These are phyloP conservation scores for Mycetomoellerius zeteki DNA, from an alignment of 1,140 invertebrate species.

Conservation along the genomic window DNA sequence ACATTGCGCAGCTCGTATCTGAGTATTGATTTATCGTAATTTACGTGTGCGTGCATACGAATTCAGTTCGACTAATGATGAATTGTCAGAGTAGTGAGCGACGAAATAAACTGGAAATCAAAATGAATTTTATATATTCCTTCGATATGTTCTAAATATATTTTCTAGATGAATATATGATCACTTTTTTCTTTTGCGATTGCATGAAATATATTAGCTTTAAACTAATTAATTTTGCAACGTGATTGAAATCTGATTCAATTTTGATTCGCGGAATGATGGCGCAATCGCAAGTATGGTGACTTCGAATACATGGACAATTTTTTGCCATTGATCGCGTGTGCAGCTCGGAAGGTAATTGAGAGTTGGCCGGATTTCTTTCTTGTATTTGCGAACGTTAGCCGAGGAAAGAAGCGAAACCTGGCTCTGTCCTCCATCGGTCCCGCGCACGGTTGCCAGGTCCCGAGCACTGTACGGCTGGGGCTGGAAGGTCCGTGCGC, in stretches of 20 bases:
- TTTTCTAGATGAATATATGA: neutral
- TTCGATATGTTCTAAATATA: neutral
- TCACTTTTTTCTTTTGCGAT: neutral
- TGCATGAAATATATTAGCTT: neutral
- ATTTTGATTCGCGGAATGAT: conserved; percentile 5
- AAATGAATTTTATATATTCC: neutral
- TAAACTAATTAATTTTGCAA: neutral
- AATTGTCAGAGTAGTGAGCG: neutral
- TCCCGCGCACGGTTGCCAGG: no score
- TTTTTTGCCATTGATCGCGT: neutral
- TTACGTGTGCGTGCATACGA: conserved; percentile 24
- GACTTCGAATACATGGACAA: neutral
- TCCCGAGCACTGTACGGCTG: no score
- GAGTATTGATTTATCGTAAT: conserved; percentile 34
- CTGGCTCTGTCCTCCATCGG: neutral
- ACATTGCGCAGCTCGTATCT: neutral
- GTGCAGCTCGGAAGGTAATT: neutral
- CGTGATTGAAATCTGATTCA: neutral
- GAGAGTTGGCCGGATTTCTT: conserved; percentile 4
- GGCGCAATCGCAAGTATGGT: neutral
- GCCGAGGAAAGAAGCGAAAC: conserved; percentile 4
- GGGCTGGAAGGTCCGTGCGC: no score
- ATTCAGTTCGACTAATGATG: conserved; percentile 9
- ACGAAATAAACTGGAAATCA: neutral
- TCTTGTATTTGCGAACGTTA: conserved; percentile 31